phyloP scores from a whole-genome alignment of 2,797 vertebrate species.

The Alectoris magna region DNA sequence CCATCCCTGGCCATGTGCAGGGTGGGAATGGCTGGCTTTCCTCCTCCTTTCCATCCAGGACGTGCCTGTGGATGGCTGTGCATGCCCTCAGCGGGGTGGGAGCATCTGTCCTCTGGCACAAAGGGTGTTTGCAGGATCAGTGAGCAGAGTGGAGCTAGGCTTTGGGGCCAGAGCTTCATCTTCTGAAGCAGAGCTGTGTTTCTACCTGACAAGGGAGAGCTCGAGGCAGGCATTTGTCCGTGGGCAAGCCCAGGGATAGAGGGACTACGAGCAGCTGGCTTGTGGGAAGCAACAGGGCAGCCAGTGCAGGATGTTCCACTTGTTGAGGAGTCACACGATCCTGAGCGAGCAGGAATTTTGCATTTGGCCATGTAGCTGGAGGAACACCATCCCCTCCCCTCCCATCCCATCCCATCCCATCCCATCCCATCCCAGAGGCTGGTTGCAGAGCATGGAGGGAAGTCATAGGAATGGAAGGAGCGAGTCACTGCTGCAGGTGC shows the following conservation, averaged over 20 bases:
- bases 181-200: background rate
- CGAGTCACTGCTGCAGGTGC: background rate
- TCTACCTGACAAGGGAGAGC: background rate
- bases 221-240: accelerated
- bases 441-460: background rate
- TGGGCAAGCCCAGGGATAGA: background rate
- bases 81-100: background rate
- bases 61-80: background rate
- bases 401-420: background rate
- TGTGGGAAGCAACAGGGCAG: background rate
- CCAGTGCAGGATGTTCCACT: background rate
- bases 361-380: background rate
- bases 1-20: background rate
- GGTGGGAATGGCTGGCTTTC: background rate
- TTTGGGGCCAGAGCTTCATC: background rate
- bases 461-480: accelerated
- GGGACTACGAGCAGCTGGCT: background rate
- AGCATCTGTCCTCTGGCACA: background rate
- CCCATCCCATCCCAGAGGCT: background rate
- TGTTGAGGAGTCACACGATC: background rate
- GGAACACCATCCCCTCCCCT: background rate
- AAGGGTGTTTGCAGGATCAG: background rate
- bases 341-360: background rate
- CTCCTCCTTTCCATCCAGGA: background rate
- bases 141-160: background rate